Percentiles rank a stretch among this genome's conserved stretches.
phyloP scores from a whole-genome alignment of 2,797 vertebrate species.

The Poeciliopsis paucimaculata region DNA sequence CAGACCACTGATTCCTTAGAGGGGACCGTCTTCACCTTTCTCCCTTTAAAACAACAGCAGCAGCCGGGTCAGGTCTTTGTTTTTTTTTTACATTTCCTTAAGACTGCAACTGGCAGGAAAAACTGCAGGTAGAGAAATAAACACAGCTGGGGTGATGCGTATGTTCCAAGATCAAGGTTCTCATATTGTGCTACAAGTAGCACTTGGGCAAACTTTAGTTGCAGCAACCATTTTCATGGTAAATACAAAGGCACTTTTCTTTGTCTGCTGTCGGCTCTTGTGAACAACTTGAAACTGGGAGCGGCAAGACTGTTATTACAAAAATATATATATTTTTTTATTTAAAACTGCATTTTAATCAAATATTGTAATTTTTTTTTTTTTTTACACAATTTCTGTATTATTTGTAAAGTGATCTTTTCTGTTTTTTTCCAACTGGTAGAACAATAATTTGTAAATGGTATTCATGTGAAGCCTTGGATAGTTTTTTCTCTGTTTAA shows the following conservation, averaged over 20 bases:
- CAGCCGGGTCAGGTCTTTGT: slow-evolving; percentile 56
- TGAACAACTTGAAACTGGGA: background rate
- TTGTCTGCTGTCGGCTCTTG: background rate
- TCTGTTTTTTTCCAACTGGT: background rate
- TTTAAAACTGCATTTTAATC: background rate
- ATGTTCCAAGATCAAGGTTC: slow-evolving; percentile 11
- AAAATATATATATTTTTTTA: background rate
- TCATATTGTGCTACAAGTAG: slow-evolving; percentile 6
- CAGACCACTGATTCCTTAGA: slow-evolving; percentile 66
- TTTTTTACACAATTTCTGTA: background rate
- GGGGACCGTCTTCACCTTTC: slow-evolving; percentile 70
- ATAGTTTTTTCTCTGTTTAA: background rate
- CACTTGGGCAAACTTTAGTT: background rate
- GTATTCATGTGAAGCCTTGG: background rate
- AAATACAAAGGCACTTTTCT: background rate
- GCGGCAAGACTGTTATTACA: background rate
- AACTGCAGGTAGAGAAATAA: slow-evolving; percentile 63
- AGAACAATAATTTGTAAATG: background rate
- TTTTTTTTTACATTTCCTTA: slow-evolving; percentile 52
- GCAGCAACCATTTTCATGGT: background rate
- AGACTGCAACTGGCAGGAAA: slow-evolving; percentile 58
- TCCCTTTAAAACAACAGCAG: slow-evolving; percentile 76
- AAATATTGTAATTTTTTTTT: background rate
- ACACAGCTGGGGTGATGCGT: slow-evolving; percentile 44
- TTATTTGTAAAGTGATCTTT: background rate